These are phyloP conservation scores for Ischnus inquisitorius DNA, from an alignment of 2,888 invertebrate genomes.

Conservation along the genomic window DNA sequence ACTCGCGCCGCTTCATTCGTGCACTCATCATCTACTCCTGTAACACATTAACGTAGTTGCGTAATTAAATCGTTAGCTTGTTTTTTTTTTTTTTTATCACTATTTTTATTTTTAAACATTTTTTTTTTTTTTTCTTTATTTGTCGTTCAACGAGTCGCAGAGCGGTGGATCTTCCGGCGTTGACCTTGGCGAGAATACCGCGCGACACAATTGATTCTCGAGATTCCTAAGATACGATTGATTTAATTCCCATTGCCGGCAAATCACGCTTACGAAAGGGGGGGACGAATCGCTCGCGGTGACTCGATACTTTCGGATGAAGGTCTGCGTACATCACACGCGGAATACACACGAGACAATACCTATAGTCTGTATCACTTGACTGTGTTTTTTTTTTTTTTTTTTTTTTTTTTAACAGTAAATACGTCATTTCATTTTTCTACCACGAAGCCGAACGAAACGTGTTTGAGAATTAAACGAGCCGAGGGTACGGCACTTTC, in stretches of 20 bases:
- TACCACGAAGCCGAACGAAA: not conserved
- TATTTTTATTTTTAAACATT: slow-evolving; percentile 3
- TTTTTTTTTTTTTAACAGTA: slow-evolving; percentile 4
- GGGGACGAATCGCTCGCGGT: not conserved
- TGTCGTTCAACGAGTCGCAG: slow-evolving; percentile 29
- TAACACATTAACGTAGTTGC: slow-evolving; percentile 19
- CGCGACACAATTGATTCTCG: slow-evolving; percentile 33
- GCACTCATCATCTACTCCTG: not conserved
- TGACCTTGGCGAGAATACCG: slow-evolving; percentile 21
- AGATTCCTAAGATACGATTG: slow-evolving; percentile 44
- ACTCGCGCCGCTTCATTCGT: slow-evolving; percentile 4
- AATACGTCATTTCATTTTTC: not conserved
- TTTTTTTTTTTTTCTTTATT: slow-evolving; percentile 11
- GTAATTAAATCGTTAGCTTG: slow-evolving; percentile 22
- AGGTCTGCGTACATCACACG: not conserved
- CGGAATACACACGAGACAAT: not conserved
- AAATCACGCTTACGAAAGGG: slow-evolving; percentile 1
- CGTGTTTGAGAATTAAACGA: not conserved
- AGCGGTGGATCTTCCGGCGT: not conserved
- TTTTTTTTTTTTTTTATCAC: slow-evolving; percentile 13
- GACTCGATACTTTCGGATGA: not conserved
- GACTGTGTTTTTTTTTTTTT: not conserved
- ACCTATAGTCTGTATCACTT: not conserved
- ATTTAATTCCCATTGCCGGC: slow-evolving; percentile 15
- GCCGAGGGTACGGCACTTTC: not conserved